These are phyloP conservation scores for Bothrops jararaca DNA, from an alignment of 2,113 vertebrate species.

Conservation along the genomic window DNA sequence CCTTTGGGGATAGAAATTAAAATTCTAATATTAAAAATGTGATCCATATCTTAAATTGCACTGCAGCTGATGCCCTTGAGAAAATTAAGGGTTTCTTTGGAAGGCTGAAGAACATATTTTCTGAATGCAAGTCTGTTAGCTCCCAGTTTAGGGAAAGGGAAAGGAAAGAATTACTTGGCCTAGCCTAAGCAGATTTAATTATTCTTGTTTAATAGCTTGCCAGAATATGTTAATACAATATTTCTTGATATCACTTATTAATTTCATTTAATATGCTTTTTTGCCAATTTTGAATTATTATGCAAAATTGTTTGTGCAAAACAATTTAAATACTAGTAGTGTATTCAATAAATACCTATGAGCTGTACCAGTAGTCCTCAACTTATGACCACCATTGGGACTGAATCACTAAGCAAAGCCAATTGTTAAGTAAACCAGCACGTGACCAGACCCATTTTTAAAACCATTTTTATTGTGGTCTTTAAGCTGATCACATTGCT, in stretches of 20 bases:
- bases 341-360: neutral
- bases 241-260: neutral
- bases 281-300: neutral
- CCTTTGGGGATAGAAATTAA: neutral
- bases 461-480: neutral
- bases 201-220: neutral
- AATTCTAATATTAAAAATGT: neutral
- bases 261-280: neutral
- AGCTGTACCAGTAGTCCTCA: neutral
- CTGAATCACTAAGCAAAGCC: neutral
- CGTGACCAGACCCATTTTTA: neutral
- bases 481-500: neutral
- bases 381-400: neutral
- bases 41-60: neutral
- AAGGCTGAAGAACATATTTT: neutral
- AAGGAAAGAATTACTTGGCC: neutral
- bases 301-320: neutral
- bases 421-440: neutral
- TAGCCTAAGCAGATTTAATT: neutral
- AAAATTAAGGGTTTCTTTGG: neutral
- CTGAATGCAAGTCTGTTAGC: neutral
- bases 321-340: neutral
- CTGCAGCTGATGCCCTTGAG: neutral
- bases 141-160: neutral
- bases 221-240: neutral